Evolutionary conservation across 2,888 invertebrate genomes (phyloP).

Genomic region (Eledona agricola): DNA sequence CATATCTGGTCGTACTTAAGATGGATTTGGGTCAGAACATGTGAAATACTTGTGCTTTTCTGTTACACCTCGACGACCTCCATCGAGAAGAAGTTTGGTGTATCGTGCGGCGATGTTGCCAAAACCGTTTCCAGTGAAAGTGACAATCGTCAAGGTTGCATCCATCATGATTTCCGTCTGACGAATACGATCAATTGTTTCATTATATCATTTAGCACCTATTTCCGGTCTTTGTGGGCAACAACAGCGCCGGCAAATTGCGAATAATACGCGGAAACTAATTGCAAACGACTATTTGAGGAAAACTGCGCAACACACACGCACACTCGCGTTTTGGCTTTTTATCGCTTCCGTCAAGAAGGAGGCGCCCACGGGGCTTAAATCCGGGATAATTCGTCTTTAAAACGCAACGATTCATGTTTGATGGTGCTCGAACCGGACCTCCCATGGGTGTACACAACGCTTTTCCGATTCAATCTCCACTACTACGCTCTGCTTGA

Average conservation of each 20-base stretch:
- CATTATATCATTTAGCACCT: slow-evolving; percentile 49
- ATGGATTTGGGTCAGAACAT: slow-evolving; percentile 48
- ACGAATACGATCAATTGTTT: slow-evolving; percentile 50
- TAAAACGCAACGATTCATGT: too few species aligned
- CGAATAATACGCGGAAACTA: slow-evolving; percentile 34
- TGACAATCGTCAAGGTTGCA: slow-evolving; percentile 48
- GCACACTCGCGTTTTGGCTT: slow-evolving; percentile 21
- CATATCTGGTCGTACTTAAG: slow-evolving; percentile 29
- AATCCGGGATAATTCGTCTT: too few species aligned
- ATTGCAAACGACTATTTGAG: slow-evolving; percentile 34
- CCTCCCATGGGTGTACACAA: background rate
- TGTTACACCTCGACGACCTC: slow-evolving; percentile 46
- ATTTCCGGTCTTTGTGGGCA: slow-evolving; percentile 45
- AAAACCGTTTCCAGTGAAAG: slow-evolving; percentile 50
- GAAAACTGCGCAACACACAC: slow-evolving; percentile 34
- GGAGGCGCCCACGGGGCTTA: slow-evolving; percentile 1
- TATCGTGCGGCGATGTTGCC: slow-evolving; percentile 49
- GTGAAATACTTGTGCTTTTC: slow-evolving; percentile 46
- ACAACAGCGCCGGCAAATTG: slow-evolving; percentile 31
- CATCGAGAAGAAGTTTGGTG: slow-evolving; percentile 45
- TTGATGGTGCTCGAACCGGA: background rate
- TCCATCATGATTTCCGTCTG: slow-evolving; percentile 51
- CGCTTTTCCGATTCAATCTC: background rate
- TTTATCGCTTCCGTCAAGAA: slow-evolving; percentile 27
- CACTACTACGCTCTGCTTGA: background rate